phyloP scores from a whole-genome alignment of 2,797 vertebrate genomes.

The Tokudaia muenninki region DNA sequence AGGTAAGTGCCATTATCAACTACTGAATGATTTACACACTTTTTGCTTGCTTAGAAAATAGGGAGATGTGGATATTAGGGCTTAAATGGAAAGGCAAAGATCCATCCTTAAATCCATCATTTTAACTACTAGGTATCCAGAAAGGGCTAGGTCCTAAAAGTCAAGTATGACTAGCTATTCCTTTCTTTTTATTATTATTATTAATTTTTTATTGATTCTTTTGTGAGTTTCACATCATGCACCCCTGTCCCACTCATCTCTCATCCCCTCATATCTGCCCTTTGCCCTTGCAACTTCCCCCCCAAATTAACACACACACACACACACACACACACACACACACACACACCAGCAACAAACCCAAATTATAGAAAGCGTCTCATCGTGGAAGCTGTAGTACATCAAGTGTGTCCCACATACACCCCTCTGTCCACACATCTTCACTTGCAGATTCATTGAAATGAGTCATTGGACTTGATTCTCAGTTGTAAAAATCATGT shows the following conservation, averaged over 20 bases:
- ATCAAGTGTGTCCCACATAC: background rate
- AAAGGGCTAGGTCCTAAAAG: background rate
- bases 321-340: no score
- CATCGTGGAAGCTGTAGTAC: background rate
- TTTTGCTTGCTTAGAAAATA: slow-evolving; percentile 30
- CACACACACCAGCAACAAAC: background rate
- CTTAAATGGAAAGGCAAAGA: background rate
- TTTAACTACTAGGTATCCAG: slow-evolving; percentile 5
- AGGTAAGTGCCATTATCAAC: background rate
- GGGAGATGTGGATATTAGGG: background rate
- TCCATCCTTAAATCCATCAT: background rate
- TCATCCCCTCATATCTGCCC: background rate
- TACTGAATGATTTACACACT: background rate
- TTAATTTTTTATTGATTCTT: background rate
- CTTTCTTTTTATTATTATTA: background rate
- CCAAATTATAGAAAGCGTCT: background rate
- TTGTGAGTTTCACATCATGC: background rate
- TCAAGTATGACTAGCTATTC: background rate
- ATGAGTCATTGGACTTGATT: background rate
- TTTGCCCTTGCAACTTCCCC: background rate
- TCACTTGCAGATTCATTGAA: background rate
- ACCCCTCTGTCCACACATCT: background rate
- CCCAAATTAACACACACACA: background rate
- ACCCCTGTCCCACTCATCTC: background rate
- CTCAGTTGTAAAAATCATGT: no score